phyloP scores from a whole-genome alignment of 2,113 vertebrate genomes.

The Polyodon spathula region DNA sequence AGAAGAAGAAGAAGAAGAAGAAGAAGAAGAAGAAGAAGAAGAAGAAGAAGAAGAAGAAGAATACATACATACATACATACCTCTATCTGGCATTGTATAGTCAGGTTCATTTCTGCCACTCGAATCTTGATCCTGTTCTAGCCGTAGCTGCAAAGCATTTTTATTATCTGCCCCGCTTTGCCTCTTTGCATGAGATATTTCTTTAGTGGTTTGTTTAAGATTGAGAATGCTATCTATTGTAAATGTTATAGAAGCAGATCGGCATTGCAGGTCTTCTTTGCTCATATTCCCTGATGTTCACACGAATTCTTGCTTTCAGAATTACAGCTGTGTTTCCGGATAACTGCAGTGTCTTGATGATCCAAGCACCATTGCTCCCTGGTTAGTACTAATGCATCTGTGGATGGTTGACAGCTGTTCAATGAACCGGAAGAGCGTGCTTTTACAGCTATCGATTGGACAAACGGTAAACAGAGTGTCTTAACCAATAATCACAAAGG shows the following conservation, averaged over 20 bases:
- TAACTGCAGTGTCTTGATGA: constrained; percentile 27
- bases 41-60: no score
- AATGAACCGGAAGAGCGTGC: constrained; percentile 40
- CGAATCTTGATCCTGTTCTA: constrained; percentile 22
- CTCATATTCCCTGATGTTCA: constrained; percentile 58
- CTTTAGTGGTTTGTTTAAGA: constrained; percentile 47
- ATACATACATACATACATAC: constrained; percentile 47
- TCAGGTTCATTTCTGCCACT: constrained; percentile 23
- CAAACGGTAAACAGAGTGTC: constrained; percentile 13
- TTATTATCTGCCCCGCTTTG: constrained; percentile 21
- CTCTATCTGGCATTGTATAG: constrained; percentile 27
- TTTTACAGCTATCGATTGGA: constrained; percentile 46
- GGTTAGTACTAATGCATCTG: constrained; percentile 33
- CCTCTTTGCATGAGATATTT: constrained; percentile 34
- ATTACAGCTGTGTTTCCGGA: constrained; percentile 17
- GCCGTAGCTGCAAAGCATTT: constrained; percentile 32
- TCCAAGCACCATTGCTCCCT: constrained; percentile 52
- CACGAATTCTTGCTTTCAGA: constrained; percentile 17
- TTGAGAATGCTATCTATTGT: constrained; percentile 68
- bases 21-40: no score
- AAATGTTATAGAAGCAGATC: constrained; percentile 60
- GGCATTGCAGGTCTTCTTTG: constrained; percentile 57
- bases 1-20: no score
- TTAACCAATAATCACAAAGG: constrained; percentile 40
- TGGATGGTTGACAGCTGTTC: constrained; percentile 28